Base-by-base conservation (phyloP, 2,797 vertebrate genomes). In the Falco biarmicus region DNA sequence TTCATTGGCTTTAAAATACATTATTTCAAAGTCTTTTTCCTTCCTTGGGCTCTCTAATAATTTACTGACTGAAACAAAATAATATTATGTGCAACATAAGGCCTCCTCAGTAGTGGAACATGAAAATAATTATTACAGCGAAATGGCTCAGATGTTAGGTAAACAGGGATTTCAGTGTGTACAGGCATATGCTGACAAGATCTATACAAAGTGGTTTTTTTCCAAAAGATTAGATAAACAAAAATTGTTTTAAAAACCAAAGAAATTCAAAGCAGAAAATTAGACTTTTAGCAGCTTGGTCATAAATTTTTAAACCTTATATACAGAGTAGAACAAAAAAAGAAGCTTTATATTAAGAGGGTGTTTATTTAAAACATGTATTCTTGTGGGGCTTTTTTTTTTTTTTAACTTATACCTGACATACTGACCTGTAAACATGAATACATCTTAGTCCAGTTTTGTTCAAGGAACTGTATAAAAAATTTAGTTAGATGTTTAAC, bases 41-140 rank as follows among this genome's bases (percentile, higher is more conserved):
- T 96, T 95, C 32, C 47, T 91, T 70, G 29, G 53, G 47, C 43
- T 89, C 81, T 84, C 57, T 71, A 84, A 65, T 71, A 80, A 91
- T 91, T 95, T 74, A 77, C 31, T 83, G 84, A 89, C 65, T 57
- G 39, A 87, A 94, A 83, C 60, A 41, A 80, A 93, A 81, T 77
- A 53, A 68, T 61, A 80, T 16, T 69, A 37, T 59, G 16, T 74
- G 69, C 50, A 94, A 25, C 76, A 71, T 63, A 81, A 93, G 70
- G 65, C 34, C 92, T 70, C 81, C 60, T 87, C 82, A 76, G 66
- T 75, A 66, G 63, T 47, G 56, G 89, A 92, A 81, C 24, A 56
- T 73, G 53, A 83, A 87, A 95, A 68, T 80, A 71, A 82, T 65
- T 54, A 26, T 57, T 75, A 29, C 51, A 89, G 66, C 63, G 74